A percentile compares a stretch with the other conserved stretches of the same genome.
Evolutionary conservation across 2,797 vertebrate species (phyloP).

Genomic region (Podarcis lilfordi): DNA sequence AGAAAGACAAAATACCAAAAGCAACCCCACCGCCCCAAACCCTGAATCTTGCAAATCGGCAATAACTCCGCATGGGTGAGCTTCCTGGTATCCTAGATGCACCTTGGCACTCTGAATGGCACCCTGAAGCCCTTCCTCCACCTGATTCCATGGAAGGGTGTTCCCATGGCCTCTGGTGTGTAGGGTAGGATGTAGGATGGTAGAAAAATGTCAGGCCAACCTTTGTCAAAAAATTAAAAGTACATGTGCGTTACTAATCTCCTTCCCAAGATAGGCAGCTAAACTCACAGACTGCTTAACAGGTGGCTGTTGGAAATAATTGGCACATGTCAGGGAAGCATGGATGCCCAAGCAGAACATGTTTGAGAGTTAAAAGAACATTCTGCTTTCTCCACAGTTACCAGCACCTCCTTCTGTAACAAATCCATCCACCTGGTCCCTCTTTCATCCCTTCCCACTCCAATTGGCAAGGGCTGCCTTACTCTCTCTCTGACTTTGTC

Average conservation of each 20-base stretch:
- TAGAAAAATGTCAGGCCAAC: too few species aligned
- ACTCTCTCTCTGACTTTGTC: background rate
- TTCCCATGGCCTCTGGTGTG: too few species aligned
- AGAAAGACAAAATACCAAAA: too few species aligned
- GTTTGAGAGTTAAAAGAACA: slow-evolving; percentile 2
- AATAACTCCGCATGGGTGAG: too few species aligned
- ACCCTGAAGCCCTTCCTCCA: background rate
- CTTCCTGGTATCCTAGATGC: too few species aligned
- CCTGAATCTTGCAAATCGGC: too few species aligned
- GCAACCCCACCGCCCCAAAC: too few species aligned
- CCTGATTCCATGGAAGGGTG: background rate
- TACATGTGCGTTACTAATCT: background rate
- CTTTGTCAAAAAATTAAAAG: background rate
- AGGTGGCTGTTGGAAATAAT: background rate
- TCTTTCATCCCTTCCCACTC: too few species aligned
- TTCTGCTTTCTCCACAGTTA: background rate
- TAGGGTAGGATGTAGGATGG: too few species aligned
- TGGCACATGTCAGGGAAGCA: background rate
- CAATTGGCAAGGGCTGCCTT: too few species aligned
- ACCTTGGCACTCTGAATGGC: background rate
- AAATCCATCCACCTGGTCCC: too few species aligned
- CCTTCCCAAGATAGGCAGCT: background rate
- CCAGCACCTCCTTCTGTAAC: background rate
- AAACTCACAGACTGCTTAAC: background rate
- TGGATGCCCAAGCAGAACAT: background rate